phyloP scores from a whole-genome alignment of 2,797 vertebrate genomes.

The Echeneis naucrates region DNA sequence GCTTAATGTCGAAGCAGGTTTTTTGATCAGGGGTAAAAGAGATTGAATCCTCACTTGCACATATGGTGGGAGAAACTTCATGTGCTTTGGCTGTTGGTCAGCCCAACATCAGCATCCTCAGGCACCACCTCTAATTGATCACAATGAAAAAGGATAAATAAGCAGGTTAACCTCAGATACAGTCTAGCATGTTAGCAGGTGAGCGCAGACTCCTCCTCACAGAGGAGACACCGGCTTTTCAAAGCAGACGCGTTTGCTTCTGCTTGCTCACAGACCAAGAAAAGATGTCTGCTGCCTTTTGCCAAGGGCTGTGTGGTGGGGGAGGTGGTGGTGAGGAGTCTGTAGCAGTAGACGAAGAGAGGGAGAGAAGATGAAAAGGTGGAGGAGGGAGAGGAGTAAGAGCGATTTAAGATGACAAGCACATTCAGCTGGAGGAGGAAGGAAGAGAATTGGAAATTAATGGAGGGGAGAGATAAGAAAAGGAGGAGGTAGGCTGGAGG shows the following conservation, averaged over 20 bases:
- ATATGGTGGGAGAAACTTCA: too few relatives aligned
- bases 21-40: too few relatives aligned
- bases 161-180: not conserved
- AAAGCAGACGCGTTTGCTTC: not conserved
- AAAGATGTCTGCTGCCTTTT: not conserved
- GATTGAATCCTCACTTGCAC: too few relatives aligned
- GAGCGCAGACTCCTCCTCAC: not conserved
- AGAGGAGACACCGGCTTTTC: not conserved
- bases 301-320: not conserved
- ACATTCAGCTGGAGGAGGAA: constrained; percentile 60
- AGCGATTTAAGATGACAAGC: constrained; percentile 68
- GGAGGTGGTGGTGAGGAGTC: not conserved
- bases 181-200: not conserved
- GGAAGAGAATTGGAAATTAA: constrained; percentile 69
- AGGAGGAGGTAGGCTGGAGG: constrained; percentile 35
- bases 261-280: not conserved
- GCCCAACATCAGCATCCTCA: too few relatives aligned
- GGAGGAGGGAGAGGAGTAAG: constrained; percentile 51
- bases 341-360: constrained; percentile 2
- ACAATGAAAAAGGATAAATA: not conserved
- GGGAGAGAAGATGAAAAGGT: constrained; percentile 34
- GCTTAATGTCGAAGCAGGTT: too few relatives aligned
- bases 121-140: not conserved
- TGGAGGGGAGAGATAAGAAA: constrained; percentile 71
- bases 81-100: not conserved